Evolutionary conservation across 2,888 invertebrate species (phyloP).

Genomic region (Stramonita haemastoma): DNA sequence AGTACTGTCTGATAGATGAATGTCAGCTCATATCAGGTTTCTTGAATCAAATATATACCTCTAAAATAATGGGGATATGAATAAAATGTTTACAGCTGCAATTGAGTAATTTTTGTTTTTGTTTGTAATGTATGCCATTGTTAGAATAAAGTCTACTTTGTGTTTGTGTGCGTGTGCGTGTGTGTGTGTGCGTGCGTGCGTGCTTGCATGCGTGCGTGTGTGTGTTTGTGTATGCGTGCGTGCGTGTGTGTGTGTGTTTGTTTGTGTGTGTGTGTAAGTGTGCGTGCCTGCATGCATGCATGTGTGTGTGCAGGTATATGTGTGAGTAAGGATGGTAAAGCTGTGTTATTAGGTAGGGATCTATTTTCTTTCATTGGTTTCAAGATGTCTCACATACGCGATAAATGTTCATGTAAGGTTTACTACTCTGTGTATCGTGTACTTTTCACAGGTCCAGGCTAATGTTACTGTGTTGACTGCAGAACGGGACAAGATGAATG

Average conservation of each 20-base stretch:
- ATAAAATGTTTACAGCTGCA: too few relatives aligned
- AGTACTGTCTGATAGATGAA: too few relatives aligned
- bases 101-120: too few relatives aligned
- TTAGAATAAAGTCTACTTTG: too few relatives aligned
- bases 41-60: too few relatives aligned
- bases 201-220: neutral
- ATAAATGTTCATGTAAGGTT: neutral
- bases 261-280: neutral
- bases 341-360: too few relatives aligned
- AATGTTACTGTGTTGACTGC: constrained; percentile 77
- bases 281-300: neutral
- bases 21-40: too few relatives aligned
- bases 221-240: neutral
- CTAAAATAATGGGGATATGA: too few relatives aligned
- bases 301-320: neutral
- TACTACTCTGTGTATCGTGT: neutral
- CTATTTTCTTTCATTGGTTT: neutral
- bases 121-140: too few relatives aligned
- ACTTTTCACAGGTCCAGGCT: constrained; percentile 73
- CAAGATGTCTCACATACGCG: neutral
- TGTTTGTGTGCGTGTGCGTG: neutral
- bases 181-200: neutral
- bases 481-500: constrained; percentile 76
- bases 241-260: neutral
- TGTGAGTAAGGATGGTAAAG: neutral